Percentiles rank a stretch among this genome's conserved stretches.
These are phyloP conservation scores for Megaleporinus macrocephalus DNA, from an alignment of 2,113 vertebrate genomes.

Conservation along the genomic window DNA sequence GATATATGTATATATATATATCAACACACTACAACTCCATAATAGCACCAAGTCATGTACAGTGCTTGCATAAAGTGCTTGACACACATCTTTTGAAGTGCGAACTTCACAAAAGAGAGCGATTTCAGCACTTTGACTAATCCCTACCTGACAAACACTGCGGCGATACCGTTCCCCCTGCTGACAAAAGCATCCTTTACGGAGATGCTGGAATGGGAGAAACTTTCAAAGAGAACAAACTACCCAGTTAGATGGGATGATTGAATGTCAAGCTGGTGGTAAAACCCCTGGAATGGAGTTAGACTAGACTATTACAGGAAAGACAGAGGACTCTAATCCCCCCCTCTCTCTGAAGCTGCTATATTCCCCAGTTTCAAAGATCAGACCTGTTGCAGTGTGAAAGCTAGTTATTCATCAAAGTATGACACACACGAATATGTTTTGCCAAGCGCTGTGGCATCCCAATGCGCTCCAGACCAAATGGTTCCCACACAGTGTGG, in stretches of 20 bases:
- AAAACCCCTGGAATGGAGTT: not conserved
- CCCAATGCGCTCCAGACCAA: not conserved
- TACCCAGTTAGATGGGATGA: slow-evolving; percentile 5
- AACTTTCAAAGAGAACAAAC: slow-evolving; percentile 17
- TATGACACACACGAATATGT: not conserved
- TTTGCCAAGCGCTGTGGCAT: not conserved
- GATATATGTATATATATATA: not conserved
- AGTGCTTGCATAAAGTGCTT: slow-evolving; percentile 52
- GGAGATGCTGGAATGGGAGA: not conserved
- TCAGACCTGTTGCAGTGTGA: not conserved
- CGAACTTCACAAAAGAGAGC: slow-evolving; percentile 63
- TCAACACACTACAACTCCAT: slow-evolving; percentile 10
- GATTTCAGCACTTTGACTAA: slow-evolving; percentile 63
- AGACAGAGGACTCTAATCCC: slow-evolving; percentile 6
- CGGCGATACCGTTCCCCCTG: slow-evolving; percentile 55
- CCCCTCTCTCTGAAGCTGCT: not conserved
- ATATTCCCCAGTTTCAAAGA: not conserved
- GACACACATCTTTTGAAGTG: slow-evolving; percentile 66
- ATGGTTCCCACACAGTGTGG: slow-evolving; percentile 10
- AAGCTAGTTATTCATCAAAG: slow-evolving; percentile 5
- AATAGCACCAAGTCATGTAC: slow-evolving; percentile 44
- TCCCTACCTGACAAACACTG: slow-evolving; percentile 47
- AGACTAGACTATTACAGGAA: not conserved
- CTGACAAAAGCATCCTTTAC: slow-evolving; percentile 23
- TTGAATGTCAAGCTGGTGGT: slow-evolving; percentile 9